Evolutionary conservation across 2,797 vertebrate species (phyloP), one percentile per base, ranked within the genome.

Genomic region (Platyrinchus mystaceus): DNA sequence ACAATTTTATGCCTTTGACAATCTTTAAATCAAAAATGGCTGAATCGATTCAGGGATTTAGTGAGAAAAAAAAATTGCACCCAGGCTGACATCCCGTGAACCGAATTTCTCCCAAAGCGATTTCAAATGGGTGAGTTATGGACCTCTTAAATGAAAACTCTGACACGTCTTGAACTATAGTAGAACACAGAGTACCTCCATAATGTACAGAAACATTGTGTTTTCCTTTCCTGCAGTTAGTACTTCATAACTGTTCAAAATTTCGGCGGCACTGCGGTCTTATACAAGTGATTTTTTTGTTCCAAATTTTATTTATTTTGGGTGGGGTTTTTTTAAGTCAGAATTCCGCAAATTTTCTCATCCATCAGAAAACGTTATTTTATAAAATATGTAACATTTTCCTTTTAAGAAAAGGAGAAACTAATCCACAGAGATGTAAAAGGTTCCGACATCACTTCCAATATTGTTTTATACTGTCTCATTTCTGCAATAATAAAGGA

Each of bases 11-110:
- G 94, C 62, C 76, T 92, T 94, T 84, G 70, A 94, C 94, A 94
- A 95, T 96, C 96, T 96, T 95, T 97, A 97, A 97, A 97, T 97
- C 94, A 97, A 92, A 97, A 95, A 82, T 85, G 92, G 85, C 93
- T 78, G 90, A 90, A 96, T 97, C 92, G 56, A 97, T 96, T 95
- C 93, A 88, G 96, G 94, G 93, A 93, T 97, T 97, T 94, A 95
- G 94, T 59, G 87, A 85, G 16, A 87, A 91, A 95, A 96, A 39
- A 41, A 82, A 92, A 95, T 78, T 90, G 92, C 75, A 49, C 73
- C 67, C 15, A 4, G 73, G 76, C 85, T 95, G 96, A 94, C 96
- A 95, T 77, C 43, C 44, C 49, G 32, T 77, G 93, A 90, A 90
- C 94, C 1, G 3, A 95, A 94, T 96, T 96, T 91, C 87, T 96